Evolutionary conservation across 2,113 vertebrate genomes (phyloP), one percentile per base, ranked within the genome.

Genomic region (Burhinus oedicnemus): DNA sequence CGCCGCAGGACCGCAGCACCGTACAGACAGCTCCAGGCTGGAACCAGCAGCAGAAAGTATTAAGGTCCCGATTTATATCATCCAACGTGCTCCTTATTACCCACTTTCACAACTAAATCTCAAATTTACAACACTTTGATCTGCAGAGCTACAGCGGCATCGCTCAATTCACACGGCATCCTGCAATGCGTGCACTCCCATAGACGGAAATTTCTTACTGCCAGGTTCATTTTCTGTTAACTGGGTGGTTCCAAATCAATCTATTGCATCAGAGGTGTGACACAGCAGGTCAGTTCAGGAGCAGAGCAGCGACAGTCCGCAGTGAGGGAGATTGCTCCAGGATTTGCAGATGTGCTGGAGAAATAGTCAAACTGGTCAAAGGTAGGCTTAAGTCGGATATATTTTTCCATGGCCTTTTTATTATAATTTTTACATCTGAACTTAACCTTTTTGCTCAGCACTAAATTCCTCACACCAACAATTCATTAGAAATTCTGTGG

Each of bases 161-260:
- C 5, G 20, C 38, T 57, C 47, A 1, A 11, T 19, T 30, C 25
- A 19, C 71, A 18, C 0, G 15, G 55, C 26, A 2, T 9, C 30
- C 47, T 32, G 38, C 42, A 42, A 8, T 0, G 6, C 2, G 14
- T 4, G 26, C 2, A 1, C 40, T 18, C 38, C 2, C 1, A 27
- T 1, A 40, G 34, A 42, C 4, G 19, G 38, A 25, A 70, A 30
- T 15, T 42, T 22, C 45, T 34, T 30, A n/a, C 9, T 16, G 42
- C 34, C 12, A 76, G 17, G 6, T 47, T 27, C 8, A 40, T n/a
- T 42, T 49, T 26, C 38, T 75, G 60, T 15, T 47, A 47, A 23
- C 12, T 18, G 21, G n/a, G 57, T 32, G 21, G 40, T 55, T 75
- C 69, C 44, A 21, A 51, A 70, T 21, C 34, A 26, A 40, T 9